Conservation (phyloP, 2,888 invertebrate species). For the Chironomus riparius region DNA sequence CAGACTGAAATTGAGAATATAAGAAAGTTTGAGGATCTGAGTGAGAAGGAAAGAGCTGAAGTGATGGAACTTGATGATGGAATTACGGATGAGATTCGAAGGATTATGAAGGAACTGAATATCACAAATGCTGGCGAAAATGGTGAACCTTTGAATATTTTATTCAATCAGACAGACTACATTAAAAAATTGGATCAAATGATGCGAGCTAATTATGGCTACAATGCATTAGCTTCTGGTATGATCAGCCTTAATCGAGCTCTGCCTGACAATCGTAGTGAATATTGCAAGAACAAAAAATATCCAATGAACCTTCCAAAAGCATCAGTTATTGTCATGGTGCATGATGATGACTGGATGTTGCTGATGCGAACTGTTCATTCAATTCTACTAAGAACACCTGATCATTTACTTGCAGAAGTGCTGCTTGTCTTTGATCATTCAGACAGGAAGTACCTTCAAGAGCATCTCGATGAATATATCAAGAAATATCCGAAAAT, state of each 20-base stretch:
- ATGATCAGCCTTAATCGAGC: neutral
- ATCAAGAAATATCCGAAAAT: neutral
- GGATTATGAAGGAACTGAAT: neutral
- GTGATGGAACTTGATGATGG: neutral
- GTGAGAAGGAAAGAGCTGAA: neutral
- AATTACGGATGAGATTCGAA: neutral
- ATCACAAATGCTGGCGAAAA: slow-evolving; percentile 5
- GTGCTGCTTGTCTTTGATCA: neutral
- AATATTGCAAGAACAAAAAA: slow-evolving; percentile 1
- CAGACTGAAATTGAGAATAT: too few relatives aligned
- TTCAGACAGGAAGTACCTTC: neutral
- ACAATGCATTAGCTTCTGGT: neutral
- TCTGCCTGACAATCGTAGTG: neutral
- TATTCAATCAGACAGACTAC: neutral
- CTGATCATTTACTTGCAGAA: neutral
- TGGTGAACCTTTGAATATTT: neutral
- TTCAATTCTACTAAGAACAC: neutral
- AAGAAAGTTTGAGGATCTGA: too few relatives aligned
- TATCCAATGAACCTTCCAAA: neutral
- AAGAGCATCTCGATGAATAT: neutral
- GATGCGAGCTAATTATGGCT: neutral
- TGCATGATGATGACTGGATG: slow-evolving; percentile 14
- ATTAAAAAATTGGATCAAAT: too few relatives aligned
- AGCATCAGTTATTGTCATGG: neutral
- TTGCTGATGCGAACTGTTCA: neutral